These are phyloP conservation scores for Zeugodacus cucurbitae DNA, from an alignment of 1,140 invertebrate species.

Conservation along the genomic window DNA sequence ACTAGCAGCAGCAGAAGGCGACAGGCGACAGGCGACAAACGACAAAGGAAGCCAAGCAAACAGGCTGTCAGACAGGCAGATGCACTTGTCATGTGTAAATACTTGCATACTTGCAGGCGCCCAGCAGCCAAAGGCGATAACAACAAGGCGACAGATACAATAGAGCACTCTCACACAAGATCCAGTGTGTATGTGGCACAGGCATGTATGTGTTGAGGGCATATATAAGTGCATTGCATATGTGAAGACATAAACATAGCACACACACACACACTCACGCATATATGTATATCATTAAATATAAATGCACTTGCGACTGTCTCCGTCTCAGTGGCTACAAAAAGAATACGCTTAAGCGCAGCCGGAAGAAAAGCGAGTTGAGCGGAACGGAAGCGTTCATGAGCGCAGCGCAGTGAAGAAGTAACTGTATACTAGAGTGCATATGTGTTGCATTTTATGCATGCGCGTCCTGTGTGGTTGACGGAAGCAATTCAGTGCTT, in stretches of 20 bases:
- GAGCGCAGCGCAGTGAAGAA: neutral
- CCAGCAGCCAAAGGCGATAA: constrained; percentile 26
- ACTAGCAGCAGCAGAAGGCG: neutral
- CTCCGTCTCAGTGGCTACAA: constrained; percentile 20
- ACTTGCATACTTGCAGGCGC: constrained; percentile 37
- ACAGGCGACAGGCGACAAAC: neutral
- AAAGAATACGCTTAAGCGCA: neutral
- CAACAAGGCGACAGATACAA: constrained; percentile 4
- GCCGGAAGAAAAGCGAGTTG: neutral
- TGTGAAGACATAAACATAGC: neutral
- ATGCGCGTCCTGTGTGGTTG: constrained; percentile 7
- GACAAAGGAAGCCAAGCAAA: constrained; percentile 30
- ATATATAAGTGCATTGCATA: neutral
- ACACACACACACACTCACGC: neutral
- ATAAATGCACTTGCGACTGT: constrained; percentile 20
- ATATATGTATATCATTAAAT: neutral
- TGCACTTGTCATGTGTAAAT: constrained; percentile 37
- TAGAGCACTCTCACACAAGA: neutral
- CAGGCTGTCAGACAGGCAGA: constrained; percentile 23
- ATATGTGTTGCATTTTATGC: neutral
- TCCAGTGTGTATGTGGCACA: neutral
- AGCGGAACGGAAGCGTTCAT: neutral
- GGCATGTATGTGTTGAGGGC: neutral
- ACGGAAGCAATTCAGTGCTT: constrained; percentile 8
- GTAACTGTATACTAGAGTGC: neutral